Base-by-base conservation (phyloP, 37 sponge, comb jelly and placozoan genomes). In the Hexactinellida sp. region DNA sequence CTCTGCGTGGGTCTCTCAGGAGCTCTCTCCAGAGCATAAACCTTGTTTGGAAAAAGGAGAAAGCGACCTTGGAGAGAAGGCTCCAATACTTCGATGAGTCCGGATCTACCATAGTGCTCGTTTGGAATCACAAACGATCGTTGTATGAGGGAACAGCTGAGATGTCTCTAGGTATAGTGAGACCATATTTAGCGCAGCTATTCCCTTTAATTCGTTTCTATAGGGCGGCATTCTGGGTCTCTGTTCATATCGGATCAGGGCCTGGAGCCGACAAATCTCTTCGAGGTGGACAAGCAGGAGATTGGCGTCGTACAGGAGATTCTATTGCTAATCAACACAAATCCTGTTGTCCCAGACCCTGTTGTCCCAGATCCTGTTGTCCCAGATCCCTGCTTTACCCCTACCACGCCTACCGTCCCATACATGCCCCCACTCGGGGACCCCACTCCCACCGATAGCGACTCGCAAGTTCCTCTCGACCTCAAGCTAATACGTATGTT, bases 121-220 rank as follows among this genome's bases (percentile, higher is more conserved):
- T 3, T 23, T 63, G 76, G 76, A n/a, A 63, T n/a, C 3, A 7
- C 13, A 25, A 10, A 1, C 3, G 30, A n/a, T 5, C 21, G 25
- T 63, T 63, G 28, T 63, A 63, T 28, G 76, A 63, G 30, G 76
- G 76, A 63, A 63, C 76, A 25, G 76, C 76, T n/a, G 76, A 63
- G 30, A 21, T 63, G 30, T 25, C 76, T 25, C 5, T 63, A 25
- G 76, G 76, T 63, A 63, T 32, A 63, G 10, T 13, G 5, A 41
- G 13, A n/a, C n/a, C n/a, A n/a, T n/a, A n/a, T n/a, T n/a, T n/a
- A n/a, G n/a, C n/a, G n/a, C n/a, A n/a, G n/a, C n/a, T n/a, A n/a
- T n/a, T n/a, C 13, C 13, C 47, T 41, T 41, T 41, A 13, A 16
- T 16, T 5, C 47, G 13, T 41, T 41, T 41, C 13, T 32, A 63